phyloP scores from a whole-genome alignment of 2,113 vertebrate genomes.

The Condylura cristata region DNA sequence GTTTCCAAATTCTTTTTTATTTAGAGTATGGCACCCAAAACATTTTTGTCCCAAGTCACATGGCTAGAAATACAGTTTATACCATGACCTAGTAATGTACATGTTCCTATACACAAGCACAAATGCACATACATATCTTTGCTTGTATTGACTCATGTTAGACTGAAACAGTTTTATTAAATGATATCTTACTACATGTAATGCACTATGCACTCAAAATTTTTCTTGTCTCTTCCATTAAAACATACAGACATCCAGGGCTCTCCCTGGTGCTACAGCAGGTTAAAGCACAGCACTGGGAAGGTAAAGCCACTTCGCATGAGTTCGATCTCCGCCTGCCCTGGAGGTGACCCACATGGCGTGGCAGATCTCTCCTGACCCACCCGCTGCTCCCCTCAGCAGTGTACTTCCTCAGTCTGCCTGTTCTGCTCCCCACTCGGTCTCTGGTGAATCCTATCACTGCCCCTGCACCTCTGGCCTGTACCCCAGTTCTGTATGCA shows the following conservation, averaged over 20 bases:
- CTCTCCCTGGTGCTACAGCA: too few species aligned
- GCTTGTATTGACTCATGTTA: background rate
- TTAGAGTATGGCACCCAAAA: background rate
- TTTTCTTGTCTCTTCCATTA: background rate
- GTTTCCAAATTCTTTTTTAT: background rate
- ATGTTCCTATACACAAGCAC: background rate
- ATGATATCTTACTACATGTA: background rate
- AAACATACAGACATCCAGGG: background rate
- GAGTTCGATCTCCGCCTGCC: too few species aligned
- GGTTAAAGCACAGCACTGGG: too few species aligned
- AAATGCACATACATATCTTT: background rate
- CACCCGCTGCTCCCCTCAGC: too few species aligned
- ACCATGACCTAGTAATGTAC: background rate
- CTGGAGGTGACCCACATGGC: too few species aligned
- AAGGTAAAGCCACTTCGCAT: too few species aligned
- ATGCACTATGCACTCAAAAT: accelerated
- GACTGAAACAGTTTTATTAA: background rate
- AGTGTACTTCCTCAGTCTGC: too few species aligned
- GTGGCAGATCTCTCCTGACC: too few species aligned
- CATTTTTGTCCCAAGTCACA: background rate
- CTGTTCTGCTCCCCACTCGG: too few species aligned
- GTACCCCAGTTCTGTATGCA: too few species aligned
- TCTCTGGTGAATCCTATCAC: too few species aligned
- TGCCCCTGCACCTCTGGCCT: too few species aligned
- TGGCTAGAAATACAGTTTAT: background rate